These are phyloP conservation scores for Amyelois transitella DNA, from an alignment of 1,140 invertebrate species.

Conservation along the genomic window DNA sequence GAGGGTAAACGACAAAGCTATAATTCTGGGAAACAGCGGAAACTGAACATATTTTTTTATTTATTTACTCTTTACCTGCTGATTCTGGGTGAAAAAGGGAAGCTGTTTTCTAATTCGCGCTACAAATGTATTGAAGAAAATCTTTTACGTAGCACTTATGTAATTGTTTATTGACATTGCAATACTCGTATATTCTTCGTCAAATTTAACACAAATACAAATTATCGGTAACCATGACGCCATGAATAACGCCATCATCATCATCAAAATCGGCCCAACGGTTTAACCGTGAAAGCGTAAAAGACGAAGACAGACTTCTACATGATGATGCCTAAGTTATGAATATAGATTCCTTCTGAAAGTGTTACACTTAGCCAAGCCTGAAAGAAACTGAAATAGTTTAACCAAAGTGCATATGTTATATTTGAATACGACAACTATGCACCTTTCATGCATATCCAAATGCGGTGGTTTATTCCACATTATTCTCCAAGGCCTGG, in stretches of 20 bases:
- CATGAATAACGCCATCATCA: too few relatives aligned
- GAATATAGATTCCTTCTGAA: too few relatives aligned
- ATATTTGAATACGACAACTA: constrained; percentile 12
- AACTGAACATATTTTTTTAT: constrained; percentile 3
- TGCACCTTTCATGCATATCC: constrained; percentile 37
- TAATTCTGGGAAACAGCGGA: background rate
- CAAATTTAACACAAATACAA: too few relatives aligned
- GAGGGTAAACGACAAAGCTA: constrained; percentile 1
- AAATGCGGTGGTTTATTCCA: constrained; percentile 52
- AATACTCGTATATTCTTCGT: too few relatives aligned
- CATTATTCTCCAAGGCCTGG: constrained; percentile 44
- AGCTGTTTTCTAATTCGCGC: background rate
- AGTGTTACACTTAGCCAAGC: too few relatives aligned
- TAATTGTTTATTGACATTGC: background rate
- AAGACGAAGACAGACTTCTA: too few relatives aligned
- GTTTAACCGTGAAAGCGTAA: too few relatives aligned
- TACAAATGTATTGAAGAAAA: background rate
- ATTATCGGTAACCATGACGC: too few relatives aligned
- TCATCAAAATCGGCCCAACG: too few relatives aligned
- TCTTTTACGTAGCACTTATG: background rate
- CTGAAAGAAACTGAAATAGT: background rate
- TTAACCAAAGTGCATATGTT: background rate
- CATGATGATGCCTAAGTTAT: too few relatives aligned
- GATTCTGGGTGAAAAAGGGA: background rate
- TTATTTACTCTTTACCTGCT: constrained; percentile 1